Evolutionary conservation across 2,113 vertebrate species (phyloP), one percentile per base, ranked within the genome.

Genomic region (Pterocles orientalis): DNA sequence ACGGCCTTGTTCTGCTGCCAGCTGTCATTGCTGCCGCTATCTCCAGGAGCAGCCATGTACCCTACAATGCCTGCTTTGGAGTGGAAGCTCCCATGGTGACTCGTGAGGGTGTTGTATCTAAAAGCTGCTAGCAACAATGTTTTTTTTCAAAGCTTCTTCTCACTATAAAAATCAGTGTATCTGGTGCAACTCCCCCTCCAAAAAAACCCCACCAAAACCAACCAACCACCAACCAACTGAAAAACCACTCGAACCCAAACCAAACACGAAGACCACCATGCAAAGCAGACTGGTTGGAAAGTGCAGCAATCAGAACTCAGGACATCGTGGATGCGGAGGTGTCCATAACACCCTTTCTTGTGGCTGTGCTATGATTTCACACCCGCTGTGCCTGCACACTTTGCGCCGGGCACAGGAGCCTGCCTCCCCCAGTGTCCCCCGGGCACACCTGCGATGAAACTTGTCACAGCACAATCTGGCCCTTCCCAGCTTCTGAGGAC

Each of bases 281-380:
- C 33, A 64, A 45, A 60, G 21, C 25, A 82, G 47, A 9, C 33
- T 2, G 25, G 17, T 14, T 9, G n/a, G 57, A 26, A 78, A 41
- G 20, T 0, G 0, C 0, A 31, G 43, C 64, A 17, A 3, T 8
- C 5, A 3, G 47, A 24, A 12, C 24, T 17, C 0, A 8, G 48
- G 75, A 8, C 14, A 0, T 10, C 6, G 11, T 2, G 60, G 51
- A 21, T 6, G 50, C 3, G 16, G 68, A 36, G 34, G 12, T 47
- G 60, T 25, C 47, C 16, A 0, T 0, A 25, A 56, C 8, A 20
- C 12, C n/a, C 6, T 10, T 54, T 24, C 43, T 4, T 6, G 29
- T 2, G 28, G 28, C 48, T 16, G 43, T 1, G 1, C 25, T 3
- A 3, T 1, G 7, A 2, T 5, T 2, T 1, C 28, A 3, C 16